Evolutionary conservation across 2,797 vertebrate genomes (phyloP).

Genomic region (Xenopus petersii): DNA sequence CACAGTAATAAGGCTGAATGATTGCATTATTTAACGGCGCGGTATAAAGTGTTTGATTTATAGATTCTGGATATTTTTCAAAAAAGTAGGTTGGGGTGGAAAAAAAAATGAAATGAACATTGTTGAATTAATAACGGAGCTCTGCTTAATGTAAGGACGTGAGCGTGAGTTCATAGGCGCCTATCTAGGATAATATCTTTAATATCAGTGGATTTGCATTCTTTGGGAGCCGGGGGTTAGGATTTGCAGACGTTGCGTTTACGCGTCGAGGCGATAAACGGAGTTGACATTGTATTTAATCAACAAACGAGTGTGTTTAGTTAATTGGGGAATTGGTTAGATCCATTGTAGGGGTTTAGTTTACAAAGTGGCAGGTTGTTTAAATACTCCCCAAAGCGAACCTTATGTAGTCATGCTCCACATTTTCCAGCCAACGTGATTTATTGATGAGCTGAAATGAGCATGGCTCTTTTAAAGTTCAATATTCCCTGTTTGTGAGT

Average conservation of each 20-base stretch:
- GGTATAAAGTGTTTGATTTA: conserved; percentile 58
- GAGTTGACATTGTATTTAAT: conserved; percentile 26
- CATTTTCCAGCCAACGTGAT: conserved; percentile 31
- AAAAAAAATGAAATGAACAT: not conserved
- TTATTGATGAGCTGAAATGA: not conserved
- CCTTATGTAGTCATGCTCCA: conserved; percentile 34
- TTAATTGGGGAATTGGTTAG: conserved; percentile 17
- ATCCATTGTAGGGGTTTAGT: conserved; percentile 14
- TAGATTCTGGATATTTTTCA: conserved; percentile 53
- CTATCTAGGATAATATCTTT: too few relatives aligned
- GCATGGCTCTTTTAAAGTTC: too few relatives aligned
- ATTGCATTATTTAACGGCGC: conserved; percentile 53
- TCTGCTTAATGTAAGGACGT: conserved; percentile 56
- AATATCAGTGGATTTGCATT: too few relatives aligned
- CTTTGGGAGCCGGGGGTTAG: too few relatives aligned
- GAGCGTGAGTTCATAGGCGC: conserved; percentile 1
- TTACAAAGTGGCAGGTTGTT: conserved; percentile 41
- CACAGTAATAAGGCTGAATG: conserved; percentile 52
- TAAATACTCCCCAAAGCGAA: conserved; percentile 29
- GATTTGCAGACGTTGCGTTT: too few relatives aligned
- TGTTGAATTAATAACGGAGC: conserved; percentile 47
- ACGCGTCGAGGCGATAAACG: conserved; percentile 18
- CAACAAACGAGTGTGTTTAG: conserved; percentile 36
- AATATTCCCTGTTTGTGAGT: not conserved
- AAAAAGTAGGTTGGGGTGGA: conserved; percentile 45